Evolutionary conservation across 2,113 vertebrate genomes (phyloP), one percentile per base, ranked within the genome.

Genomic region (Neodon shergylaensis): DNA sequence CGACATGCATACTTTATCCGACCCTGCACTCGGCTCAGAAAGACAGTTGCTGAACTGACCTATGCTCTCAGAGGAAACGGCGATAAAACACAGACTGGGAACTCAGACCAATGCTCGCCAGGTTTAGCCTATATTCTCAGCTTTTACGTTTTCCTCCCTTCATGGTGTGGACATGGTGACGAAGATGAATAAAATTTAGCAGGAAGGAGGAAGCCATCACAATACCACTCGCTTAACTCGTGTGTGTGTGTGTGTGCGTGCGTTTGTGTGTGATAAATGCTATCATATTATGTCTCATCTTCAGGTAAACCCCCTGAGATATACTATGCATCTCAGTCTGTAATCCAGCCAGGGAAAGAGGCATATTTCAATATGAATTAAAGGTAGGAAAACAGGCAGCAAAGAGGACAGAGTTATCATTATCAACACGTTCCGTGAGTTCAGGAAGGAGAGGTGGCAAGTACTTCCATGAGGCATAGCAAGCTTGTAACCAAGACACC

Each of bases 381-480:
- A 44, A 84, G n/a, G 2, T 84, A 84, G 68, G 68, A 31, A 58
- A 70, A 92, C 1, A 90, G 13, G 12, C 78, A 39, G 19, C 86
- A 22, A 22, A 84, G 39, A 16, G 16, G 68, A 63, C 61, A 88
- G 0, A 14, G 61, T 76, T 94, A 81, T 33, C n/a, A 88, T 65
- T 70, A 68, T 19, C 78, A 31, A 78, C 16, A 90, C 17, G 87
- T 95, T n/a, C 28, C 33, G 11, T 52, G 74, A 68, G 47, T 76
- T 84, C 47, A 76, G 83, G 13, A 84, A 86, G 17, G 26, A 85
- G 9, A 88, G 81, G 6, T 96, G 76, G 88, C 79, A 85, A 90
- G 70, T 58, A 86, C 72, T 96, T 94, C 66, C 54, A 83, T 65
- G 78, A 77, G 84, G 84, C 91, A 33, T 96, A 95, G 84, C 73